These are phyloP conservation scores for Tiliacea aurago DNA, from an alignment of 2,888 invertebrate species.

Conservation along the genomic window DNA sequence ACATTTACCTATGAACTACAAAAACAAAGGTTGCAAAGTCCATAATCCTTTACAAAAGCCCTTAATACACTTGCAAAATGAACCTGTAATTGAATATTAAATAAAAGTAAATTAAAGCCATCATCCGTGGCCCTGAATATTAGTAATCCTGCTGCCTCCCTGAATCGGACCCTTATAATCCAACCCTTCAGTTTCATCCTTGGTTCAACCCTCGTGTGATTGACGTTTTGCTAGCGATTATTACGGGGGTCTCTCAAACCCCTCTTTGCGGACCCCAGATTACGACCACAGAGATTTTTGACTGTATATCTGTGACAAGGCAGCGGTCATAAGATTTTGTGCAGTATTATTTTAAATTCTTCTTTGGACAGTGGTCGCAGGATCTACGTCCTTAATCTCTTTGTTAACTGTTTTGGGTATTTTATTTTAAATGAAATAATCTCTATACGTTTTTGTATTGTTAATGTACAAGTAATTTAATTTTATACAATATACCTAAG, in stretches of 20 bases:
- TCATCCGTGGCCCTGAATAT: slow-evolving; percentile 82
- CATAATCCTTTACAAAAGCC: slow-evolving; percentile 30
- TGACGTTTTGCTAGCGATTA: slow-evolving; percentile 84
- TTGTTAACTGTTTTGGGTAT: slow-evolving; percentile 25
- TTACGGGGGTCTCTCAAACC: slow-evolving; percentile 75
- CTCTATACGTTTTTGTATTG: slow-evolving; percentile 6
- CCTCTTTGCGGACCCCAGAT: slow-evolving; percentile 74
- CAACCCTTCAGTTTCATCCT: slow-evolving; percentile 86
- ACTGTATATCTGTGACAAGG: slow-evolving; percentile 56
- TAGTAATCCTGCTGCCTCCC: slow-evolving; percentile 84
- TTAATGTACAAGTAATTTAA: not conserved
- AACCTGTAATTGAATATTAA: slow-evolving; percentile 80
- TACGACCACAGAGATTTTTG: slow-evolving; percentile 74
- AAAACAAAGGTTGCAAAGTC: slow-evolving; percentile 10
- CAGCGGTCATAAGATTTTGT: slow-evolving; percentile 55
- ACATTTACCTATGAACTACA: not conserved
- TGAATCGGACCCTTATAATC: slow-evolving; percentile 89
- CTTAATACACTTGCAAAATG: slow-evolving; percentile 59
- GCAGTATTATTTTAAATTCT: slow-evolving; percentile 50
- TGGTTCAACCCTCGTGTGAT: slow-evolving; percentile 83
- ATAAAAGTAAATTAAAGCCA: slow-evolving; percentile 83
- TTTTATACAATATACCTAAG: not conserved
- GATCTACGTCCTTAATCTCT: slow-evolving; percentile 35
- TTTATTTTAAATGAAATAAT: slow-evolving; percentile 24
- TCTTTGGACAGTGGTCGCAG: slow-evolving; percentile 19